These are phyloP conservation scores for Knipowitschia caucasica DNA, from an alignment of 2,797 vertebrate species.

Conservation along the genomic window DNA sequence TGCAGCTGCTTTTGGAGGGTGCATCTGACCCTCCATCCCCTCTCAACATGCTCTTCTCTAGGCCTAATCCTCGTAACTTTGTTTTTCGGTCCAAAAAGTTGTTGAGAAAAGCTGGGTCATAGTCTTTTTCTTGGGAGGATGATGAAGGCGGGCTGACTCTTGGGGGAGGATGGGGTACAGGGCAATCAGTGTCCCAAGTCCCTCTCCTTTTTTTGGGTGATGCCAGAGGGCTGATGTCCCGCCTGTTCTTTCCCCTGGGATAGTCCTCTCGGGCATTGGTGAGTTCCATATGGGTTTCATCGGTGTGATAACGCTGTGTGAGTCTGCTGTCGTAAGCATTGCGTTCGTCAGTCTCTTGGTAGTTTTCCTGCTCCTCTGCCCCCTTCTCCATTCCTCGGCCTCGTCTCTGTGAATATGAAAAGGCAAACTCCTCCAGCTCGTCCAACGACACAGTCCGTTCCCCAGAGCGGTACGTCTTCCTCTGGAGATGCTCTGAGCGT, in stretches of 20 bases:
- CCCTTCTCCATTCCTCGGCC: conserved; percentile 64
- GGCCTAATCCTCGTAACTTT: conserved; percentile 48
- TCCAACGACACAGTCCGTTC: conserved; percentile 87
- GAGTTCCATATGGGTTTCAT: conserved; percentile 32
- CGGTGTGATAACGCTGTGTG: conserved; percentile 48
- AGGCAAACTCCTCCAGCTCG: conserved; percentile 88
- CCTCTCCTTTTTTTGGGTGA: conserved; percentile 78
- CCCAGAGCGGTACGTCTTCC: conserved; percentile 80
- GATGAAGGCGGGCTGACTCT: conserved; percentile 41
- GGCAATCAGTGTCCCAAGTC: conserved; percentile 72
- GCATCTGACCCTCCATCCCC: conserved; percentile 77
- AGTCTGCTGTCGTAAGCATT: conserved; percentile 60
- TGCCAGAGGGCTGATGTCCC: conserved; percentile 68
- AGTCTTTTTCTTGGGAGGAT: conserved; percentile 71
- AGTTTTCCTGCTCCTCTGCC: conserved; percentile 61
- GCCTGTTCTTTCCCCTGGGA: conserved; percentile 52
- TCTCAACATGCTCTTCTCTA: conserved; percentile 29
- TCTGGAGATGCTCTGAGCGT: conserved; percentile 89
- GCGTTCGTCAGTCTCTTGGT: conserved; percentile 53
- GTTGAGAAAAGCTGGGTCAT: conserved; percentile 82
- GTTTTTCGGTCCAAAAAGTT: conserved; percentile 85
- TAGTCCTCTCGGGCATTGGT: conserved; percentile 62
- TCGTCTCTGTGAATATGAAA: conserved; percentile 65
- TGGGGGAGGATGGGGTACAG: conserved; percentile 58
- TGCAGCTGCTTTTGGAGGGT: conserved; percentile 82